Evolutionary conservation across 2,113 vertebrate species (phyloP).

Genomic region (Amphiprion ocellaris): DNA sequence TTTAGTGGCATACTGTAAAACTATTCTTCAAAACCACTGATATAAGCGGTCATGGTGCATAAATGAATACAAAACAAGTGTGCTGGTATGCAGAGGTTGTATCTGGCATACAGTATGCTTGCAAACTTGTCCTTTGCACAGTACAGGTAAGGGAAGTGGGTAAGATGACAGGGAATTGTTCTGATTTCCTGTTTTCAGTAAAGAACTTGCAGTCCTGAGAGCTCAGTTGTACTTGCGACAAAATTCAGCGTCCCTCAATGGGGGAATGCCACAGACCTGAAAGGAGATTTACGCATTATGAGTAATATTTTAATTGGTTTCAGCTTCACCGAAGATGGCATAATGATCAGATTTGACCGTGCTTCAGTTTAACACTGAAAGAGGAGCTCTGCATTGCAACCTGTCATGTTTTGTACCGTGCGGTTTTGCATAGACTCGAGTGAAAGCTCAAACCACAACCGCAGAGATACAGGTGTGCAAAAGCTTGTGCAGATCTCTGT

Average conservation of each 20-base stretch:
- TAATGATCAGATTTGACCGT: not conserved
- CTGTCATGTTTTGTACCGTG: not conserved
- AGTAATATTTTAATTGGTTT: not conserved
- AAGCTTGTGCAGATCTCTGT: not conserved
- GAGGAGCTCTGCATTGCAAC: not conserved
- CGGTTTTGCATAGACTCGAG: conserved; percentile 48
- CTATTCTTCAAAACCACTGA: no score
- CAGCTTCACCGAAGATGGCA: not conserved
- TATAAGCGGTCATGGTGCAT: no score
- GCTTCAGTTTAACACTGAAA: not conserved
- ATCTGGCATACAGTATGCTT: not conserved
- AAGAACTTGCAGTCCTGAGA: not conserved
- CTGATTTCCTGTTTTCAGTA: conserved; percentile 75
- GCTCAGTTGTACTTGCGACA: not conserved
- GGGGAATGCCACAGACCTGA: not conserved
- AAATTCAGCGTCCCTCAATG: not conserved
- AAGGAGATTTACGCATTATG: not conserved
- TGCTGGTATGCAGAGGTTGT: not conserved
- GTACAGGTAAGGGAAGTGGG: conserved; percentile 76
- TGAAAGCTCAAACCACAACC: conserved; percentile 73
- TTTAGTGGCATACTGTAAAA: no score
- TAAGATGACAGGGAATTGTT: conserved; percentile 50
- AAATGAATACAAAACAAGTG: not conserved
- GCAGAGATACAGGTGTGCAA: conserved; percentile 71
- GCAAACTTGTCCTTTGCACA: conserved; percentile 41